Evolutionary conservation across 2,888 invertebrate genomes (phyloP), one percentile per base, ranked within the genome.

Genomic region (Parnassius mnemosyne): DNA sequence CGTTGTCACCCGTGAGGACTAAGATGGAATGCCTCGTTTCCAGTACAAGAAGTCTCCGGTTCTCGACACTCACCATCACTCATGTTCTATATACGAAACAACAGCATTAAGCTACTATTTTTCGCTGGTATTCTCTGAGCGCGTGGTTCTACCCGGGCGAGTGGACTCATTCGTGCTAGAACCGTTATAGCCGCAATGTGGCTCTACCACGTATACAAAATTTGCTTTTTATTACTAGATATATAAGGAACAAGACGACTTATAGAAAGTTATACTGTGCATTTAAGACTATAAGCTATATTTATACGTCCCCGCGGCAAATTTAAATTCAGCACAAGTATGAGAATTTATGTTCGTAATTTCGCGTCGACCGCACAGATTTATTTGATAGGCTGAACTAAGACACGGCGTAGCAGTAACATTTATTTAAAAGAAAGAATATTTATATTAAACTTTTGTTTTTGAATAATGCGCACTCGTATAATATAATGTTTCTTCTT

Each of bases 301-400:
- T 66, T 65, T 65, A 52, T 66, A 66, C 53, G 63, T 69, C 66
- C 60, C 66, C 60, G 61, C 49, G 50, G 49, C 65, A 61, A 67
- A 66, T 69, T 65, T 66, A 77, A 78, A 80, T 75, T 74, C 76
- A 63, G 70, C 63, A 63, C 68, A 64, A 68, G 71, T 68, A 75
- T 73, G 71, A 76, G 70, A 77, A 84, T 84, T 83, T 83, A 85
- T 83, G 76, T 78, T 66, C 78, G 79, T 79, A 77, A 82, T 84
- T 82, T 75, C 63, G 69, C 71, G 65, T 55, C 63, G 59, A 72
- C 70, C 66, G 71, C 72, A 76, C 75, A 73, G 77, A 77, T 79
- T 74, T 77, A 75, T 72, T 73, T 72, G 67, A 67, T 66, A 69
- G 65, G 68, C 63, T 68, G 68, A 63, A 64, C 68, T 63, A 63